These are phyloP conservation scores for Halocynthia roretzi DNA, from an alignment of 23 tunicate genomes.

Conservation along the genomic window DNA sequence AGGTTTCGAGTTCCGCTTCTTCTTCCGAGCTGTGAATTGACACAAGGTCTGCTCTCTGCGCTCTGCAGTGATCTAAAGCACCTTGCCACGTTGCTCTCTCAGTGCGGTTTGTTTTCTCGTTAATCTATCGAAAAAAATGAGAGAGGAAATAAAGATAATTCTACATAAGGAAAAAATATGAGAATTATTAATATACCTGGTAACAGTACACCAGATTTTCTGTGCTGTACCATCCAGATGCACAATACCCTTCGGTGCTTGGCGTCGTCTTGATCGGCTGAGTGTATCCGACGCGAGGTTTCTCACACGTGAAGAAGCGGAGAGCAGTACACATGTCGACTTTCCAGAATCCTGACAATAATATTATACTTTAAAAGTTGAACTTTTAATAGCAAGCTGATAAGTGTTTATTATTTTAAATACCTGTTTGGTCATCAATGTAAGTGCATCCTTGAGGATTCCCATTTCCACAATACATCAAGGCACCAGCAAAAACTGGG, in stretches of 20 bases:
- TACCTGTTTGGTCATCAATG: constrained; percentile 70
- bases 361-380: neutral
- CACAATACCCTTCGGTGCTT: constrained; percentile 34
- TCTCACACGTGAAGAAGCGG: constrained; percentile 81
- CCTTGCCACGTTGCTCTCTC: constrained; percentile 46
- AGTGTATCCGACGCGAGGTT: constrained; percentile 73
- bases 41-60: constrained; percentile 50
- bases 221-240: constrained; percentile 45
- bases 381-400: neutral
- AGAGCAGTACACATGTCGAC: constrained; percentile 62
- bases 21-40: constrained; percentile 65
- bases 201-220: constrained; percentile 51
- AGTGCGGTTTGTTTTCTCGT: constrained; percentile 21
- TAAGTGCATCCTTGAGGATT: constrained; percentile 62
- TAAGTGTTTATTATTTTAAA: neutral
- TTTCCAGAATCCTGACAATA: constrained; percentile 52
- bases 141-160: neutral
- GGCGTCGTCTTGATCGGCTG: constrained; percentile 69
- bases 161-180: neutral
- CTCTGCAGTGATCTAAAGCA: constrained; percentile 51
- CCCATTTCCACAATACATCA: constrained; percentile 68
- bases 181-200: constrained; percentile 35
- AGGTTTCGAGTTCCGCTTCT: constrained; percentile 24
- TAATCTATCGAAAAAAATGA: constrained; percentile 21
- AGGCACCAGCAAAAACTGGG: constrained; percentile 43